Base-by-base conservation (phyloP, 37 sponge, comb jelly and placozoan genomes). In the Cliona cf. orientalis region DNA sequence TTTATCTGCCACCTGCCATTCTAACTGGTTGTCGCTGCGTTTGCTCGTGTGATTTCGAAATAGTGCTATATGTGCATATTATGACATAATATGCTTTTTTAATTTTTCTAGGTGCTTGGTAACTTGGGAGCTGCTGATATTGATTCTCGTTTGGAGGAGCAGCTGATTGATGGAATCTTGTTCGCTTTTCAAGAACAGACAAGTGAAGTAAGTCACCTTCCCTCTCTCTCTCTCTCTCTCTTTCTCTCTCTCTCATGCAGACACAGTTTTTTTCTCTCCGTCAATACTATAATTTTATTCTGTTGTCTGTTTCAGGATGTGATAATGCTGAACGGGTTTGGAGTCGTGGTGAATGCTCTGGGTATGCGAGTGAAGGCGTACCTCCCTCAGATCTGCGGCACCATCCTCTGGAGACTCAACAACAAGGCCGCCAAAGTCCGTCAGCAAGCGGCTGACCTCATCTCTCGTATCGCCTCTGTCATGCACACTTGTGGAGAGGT, bases 331-430 rank as follows among this genome's bases (percentile, higher is more conserved):
- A 98, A 95, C 45, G 96, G 96, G 0, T 98, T 98, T 86, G 99
- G 99, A 29, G 95, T 94, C 37, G 94, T 98, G 7, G 96, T 98
- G 33, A 96, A 93, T 59, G 82, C 99, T 31, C 90, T 98, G n/a
- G 99, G 99, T 26, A 71, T 66, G 19, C 66, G 99, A 0, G 96
- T 95, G 32, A 98, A 98, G 79, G 89, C 99, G 7, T 98, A 98
- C 87, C 91, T 98, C 17, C 99, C 99, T 46, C 99, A 98, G 81
- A 98, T 98, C 60, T 98, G 99, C 71, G 99, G 99, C 43, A 98
- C 99, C 44, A 91, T 98, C 56, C 86, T 98, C 33, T 98, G 93
- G 93, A 45, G 99, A 33, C 83, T 98, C 46, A 98, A 98, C 92
- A 98, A 98, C 88, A 95, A 95, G 72, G 85, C 96, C 0, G 96